Base-by-base conservation (phyloP, 2,888 invertebrate species). In the Hirtodrosophila confusa region DNA sequence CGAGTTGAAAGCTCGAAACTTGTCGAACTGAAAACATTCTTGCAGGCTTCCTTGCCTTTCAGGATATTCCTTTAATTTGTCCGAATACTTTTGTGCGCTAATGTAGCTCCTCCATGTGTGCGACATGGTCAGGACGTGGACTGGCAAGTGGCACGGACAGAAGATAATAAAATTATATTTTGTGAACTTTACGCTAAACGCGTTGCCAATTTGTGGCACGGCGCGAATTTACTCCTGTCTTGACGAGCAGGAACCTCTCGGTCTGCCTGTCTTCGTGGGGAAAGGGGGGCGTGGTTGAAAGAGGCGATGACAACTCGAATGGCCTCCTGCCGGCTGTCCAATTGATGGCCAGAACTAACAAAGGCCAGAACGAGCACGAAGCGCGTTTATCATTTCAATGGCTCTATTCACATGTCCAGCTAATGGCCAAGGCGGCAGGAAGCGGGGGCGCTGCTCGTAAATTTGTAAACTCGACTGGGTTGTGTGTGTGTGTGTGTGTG, bases 351-450 rank as follows among this genome's bases (percentile, higher is more conserved):
- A 36, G 33, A 33, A 35, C 23, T 7, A 41, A 36, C 29, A 39
- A 53, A 17, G 24, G 40, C 31, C n/a, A 41, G 9, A 35, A 39
- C 33, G 17, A 10, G 27, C 11, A 35, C 36, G 48, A 31, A 51
- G 58, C 57, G 63, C 69, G 70, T 80, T 80, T 74, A 74, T 80
- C 84, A 80, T 60, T 84, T 44, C 55, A 53, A 54, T 64, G 51
- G 48, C 63, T 45, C 69, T 57, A 83, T 83, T 79, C 78, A 31
- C 31, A 73, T 60, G 65, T 64, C 68, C 71, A 69, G 67, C 69
- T 78, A 45, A 57, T 51, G 68, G 49, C 39, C 17, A 24, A 37
- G 65, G 57, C 48, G 48, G 50, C 57, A 47, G 53, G 50, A 44
- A 60, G 56, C 5, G 40, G 50, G 43, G 64, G 43, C 43, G 37